A percentile compares a stretch with the other conserved stretches of the same genome.
phyloP scores from a whole-genome alignment of 2,113 vertebrate genomes.

The Corydoras maculifer region DNA sequence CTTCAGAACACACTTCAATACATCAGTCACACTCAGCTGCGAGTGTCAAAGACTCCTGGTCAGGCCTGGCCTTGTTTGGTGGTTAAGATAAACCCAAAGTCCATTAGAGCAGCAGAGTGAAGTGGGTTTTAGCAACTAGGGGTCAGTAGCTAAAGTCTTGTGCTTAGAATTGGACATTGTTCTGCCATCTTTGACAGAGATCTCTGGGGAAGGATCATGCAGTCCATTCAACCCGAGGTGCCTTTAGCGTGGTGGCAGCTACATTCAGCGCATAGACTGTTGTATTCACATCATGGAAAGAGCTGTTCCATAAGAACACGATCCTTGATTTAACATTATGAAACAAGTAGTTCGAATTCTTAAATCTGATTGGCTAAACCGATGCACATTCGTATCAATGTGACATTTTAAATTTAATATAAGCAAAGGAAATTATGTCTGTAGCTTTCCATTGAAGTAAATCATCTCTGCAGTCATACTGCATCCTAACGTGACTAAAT shows the following conservation, averaged over 20 bases:
- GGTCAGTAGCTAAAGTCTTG: conserved; percentile 28
- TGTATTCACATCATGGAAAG: too few species aligned
- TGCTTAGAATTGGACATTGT: conserved; percentile 30
- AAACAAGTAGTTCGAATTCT: too few species aligned
- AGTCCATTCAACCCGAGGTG: conserved; percentile 11
- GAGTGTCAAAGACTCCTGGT: conserved; percentile 17
- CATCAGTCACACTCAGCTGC: conserved; percentile 28
- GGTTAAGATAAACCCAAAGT: conserved; percentile 27
- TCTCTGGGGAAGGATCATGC: conserved; percentile 20
- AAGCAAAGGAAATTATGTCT: too few species aligned
- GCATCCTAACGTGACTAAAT: too few species aligned
- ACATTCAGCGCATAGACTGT: conserved; percentile 14
- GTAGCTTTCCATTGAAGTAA: too few species aligned
- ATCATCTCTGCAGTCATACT: too few species aligned
- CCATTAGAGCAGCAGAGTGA: conserved; percentile 35
- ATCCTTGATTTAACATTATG: too few species aligned
- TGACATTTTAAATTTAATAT: too few species aligned
- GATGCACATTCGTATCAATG: too few species aligned
- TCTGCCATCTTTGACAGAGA: conserved; percentile 35
- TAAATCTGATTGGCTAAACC: too few species aligned
- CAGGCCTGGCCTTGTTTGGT: conserved; percentile 32
- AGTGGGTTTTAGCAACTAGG: conserved; percentile 26
- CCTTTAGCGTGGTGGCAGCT: conserved; percentile 14
- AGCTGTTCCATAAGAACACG: too few species aligned
- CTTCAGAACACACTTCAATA: conserved; percentile 28